Evolutionary conservation across 2,113 vertebrate species (phyloP), one percentile per base, ranked within the genome.

Genomic region (Carlito syrichta): DNA sequence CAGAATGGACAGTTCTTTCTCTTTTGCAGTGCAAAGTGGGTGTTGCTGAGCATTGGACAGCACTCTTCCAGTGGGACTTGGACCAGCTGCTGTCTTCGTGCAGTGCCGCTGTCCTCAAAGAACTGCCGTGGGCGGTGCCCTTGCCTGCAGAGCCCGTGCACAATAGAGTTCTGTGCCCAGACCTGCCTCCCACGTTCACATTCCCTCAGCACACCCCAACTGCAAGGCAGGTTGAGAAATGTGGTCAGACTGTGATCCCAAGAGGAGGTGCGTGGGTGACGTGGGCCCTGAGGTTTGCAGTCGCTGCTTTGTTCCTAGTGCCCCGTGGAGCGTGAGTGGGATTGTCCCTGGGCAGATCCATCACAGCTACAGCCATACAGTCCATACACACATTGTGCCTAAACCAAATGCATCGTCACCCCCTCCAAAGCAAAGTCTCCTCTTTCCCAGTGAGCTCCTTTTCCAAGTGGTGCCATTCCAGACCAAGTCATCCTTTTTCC

Each of bases 151-250:
- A 9, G 2, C 9, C 1, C 52, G n/a, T 58, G 20, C 68, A 40
- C 12, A 7, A 38, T 74, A 89, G 48, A 71, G 43, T 78, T 91
- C 68, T n/a, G 20, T 58, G 17, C 23, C 74, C 83, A 58, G 35
- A 17, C 23, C 82, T 86, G 88, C 32, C 54, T 73, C 56, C 27
- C 1, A 4, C 3, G 3, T 17, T 35, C 71, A 52, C 23, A 52
- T 79, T 78, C 79, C 48, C 0, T 17, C 2, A 1, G 14, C n/a
- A 12, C 6, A 14, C 7, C 27, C 20, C 6, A 2, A 23, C 25
- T 56, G 9, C 19, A 23, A 23, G 58, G 62, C 38, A 38, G 48
- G 38, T 22, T 1, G 11, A 27, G 35, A 63, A 50, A 74, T 1
- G 0, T 23, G 23, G 30, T 8, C 16, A 1, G 7, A 35, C 27